Base-by-base conservation (phyloP, 2,797 vertebrate species). In the Nyctibius grandis region DNA sequence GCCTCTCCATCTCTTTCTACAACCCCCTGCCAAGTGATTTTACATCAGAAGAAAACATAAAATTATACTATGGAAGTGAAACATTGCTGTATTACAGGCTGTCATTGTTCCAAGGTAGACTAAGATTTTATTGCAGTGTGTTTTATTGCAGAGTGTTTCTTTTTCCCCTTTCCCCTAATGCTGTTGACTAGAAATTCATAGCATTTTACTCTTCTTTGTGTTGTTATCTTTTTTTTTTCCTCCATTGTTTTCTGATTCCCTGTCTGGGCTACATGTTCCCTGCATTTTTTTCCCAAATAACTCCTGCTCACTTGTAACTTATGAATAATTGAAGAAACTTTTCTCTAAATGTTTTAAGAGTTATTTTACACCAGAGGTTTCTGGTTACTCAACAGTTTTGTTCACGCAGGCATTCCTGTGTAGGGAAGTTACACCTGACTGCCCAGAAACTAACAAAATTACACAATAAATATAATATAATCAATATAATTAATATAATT, bases 41-140 rank as follows among this genome's bases (percentile, higher is more conserved):
- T 61, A 94, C 33, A 92, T 95, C 56, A 80, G 65, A 95, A 95
- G 76, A 94, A 97, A 96, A 72, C 28, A 88, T 64, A 78, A 95
- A 93, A 95, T 94, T 94, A 76, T 76, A 88, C n/a, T 82, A 40
- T 7, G 26, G 54, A 96, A 89, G 65, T 54, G 45, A 94, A 97
- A 86, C 6, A 11, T 22, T 90, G n/a, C 70, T 92, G 15, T 80
- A 89, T 84, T 85, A 42, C 19, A 85, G 67, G 33, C 20, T 85
- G 51, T 90, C 73, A 44, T 93, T 91, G 54, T 70, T 91, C 91
- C 87, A 88, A 79, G 50, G 70, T 60, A 91, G 47, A 87, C 28
- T 18, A 74, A 87, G 19, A 38, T 65, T 93, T 93, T 93, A 63
- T 54, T 72, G 70, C 47, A 88, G 54, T 50, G 40, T 3, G 5